Percentiles rank a stretch among this genome's conserved stretches.
Evolutionary conservation across 2,888 invertebrate genomes (phyloP).

Genomic region (Monopis laevigella): DNA sequence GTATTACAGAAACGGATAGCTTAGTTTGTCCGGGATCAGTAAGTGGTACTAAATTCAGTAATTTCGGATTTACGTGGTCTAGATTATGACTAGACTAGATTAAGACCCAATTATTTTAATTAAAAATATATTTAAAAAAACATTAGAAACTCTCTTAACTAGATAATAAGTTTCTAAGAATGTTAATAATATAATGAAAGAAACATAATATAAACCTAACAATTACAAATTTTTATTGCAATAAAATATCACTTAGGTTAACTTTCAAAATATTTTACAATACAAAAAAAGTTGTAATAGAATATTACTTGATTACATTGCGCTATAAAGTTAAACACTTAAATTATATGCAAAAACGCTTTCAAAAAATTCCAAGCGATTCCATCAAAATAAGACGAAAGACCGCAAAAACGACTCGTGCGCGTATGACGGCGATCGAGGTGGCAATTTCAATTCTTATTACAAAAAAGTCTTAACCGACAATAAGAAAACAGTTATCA

Average conservation of each 20-base stretch:
- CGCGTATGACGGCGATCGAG: conserved; percentile 59
- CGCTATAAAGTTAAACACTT: conserved; percentile 1
- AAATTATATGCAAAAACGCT: conserved; percentile 8
- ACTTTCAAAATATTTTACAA: neutral
- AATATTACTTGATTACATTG: neutral
- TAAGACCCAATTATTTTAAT: too few species aligned
- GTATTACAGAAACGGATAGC: too few species aligned
- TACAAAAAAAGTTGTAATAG: neutral
- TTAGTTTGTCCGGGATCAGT: too few species aligned
- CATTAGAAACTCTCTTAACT: too few species aligned
- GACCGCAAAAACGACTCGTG: conserved; percentile 54
- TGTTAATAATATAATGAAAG: too few species aligned
- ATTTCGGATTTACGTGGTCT: too few species aligned
- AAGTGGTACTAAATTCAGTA: too few species aligned
- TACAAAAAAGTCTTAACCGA: conserved; percentile 25
- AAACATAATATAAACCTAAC: too few species aligned
- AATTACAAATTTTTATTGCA: too few species aligned
- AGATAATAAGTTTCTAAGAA: too few species aligned
- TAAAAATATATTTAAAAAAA: too few species aligned
- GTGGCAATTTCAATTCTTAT: conserved; percentile 33
- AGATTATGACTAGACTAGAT: too few species aligned
- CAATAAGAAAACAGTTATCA: conserved; percentile 8
- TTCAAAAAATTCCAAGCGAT: conserved; percentile 27
- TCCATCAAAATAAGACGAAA: conserved; percentile 32
- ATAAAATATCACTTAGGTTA: neutral